Conservation (phyloP, 2,113 vertebrate genomes). For the Tragelaphus buxtoni region DNA sequence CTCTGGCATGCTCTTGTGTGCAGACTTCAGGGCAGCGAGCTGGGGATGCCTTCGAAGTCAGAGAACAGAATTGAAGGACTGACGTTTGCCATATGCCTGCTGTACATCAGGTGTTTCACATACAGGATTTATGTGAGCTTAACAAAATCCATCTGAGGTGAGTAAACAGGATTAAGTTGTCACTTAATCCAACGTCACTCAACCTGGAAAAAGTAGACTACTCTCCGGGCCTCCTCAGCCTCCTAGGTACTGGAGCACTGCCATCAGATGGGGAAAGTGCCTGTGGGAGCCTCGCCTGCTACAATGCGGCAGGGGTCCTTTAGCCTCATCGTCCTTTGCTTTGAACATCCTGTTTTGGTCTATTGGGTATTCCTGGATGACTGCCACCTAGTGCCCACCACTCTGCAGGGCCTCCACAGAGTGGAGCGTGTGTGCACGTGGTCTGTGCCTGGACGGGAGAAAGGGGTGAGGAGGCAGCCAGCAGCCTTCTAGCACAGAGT, state of each 20-base stretch:
- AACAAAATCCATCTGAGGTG: background rate
- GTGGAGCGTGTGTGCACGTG: background rate
- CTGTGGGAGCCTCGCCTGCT: background rate
- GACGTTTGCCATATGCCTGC: background rate
- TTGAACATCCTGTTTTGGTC: background rate
- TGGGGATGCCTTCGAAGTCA: background rate
- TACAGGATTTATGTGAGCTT: background rate
- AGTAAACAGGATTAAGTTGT: background rate
- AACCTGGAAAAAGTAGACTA: background rate
- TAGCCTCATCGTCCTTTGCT: background rate
- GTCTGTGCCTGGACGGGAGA: background rate
- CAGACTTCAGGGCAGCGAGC: background rate
- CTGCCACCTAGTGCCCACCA: background rate
- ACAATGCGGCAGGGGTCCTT: background rate
- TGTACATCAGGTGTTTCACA: background rate
- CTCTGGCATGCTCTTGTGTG: background rate
- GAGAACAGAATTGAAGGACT: background rate
- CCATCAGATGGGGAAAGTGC: no score
- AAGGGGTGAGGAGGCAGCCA: background rate
- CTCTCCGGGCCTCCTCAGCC: background rate
- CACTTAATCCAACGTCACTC: background rate
- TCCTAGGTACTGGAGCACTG: background rate
- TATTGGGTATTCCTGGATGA: background rate
- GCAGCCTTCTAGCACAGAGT: background rate
- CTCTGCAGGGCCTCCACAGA: background rate